Base-by-base conservation (phyloP, 2,888 invertebrate genomes). In the Sarcophaga carnaria region DNA sequence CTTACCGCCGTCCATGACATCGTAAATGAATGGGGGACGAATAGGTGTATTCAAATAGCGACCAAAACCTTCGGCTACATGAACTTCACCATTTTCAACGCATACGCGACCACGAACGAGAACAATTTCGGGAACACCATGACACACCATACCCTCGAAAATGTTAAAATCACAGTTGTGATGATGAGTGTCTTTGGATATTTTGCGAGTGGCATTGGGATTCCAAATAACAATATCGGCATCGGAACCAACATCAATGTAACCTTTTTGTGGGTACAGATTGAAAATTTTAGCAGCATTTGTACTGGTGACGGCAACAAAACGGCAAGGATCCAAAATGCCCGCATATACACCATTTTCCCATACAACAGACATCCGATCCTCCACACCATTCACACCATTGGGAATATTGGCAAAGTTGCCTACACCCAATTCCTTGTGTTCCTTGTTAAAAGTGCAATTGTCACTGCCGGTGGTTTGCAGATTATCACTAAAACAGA, bases 181-280 rank as follows among this genome's bases (percentile, higher is more conserved):
- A 89, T 97, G 96, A 93, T 99, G 99, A 0, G 97, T 97, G 89
- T 97, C 95, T 0, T 98, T 98, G 12, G 98, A 97, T 92, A 99
- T 99, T 88, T 96, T 97, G 82, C 97, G 94, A 80, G 96, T 97
- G 67, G 95, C 96, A 79, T 95, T 94, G 2, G 98, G 97, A 94
- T 99, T 97, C 99, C 99, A 99, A 88, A 99, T 95, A 10, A 99
- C 97, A 88, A 99, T 95, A 93, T 99, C 99, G 0, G 99, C 99
- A 94, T 99, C 99, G 6, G 98, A 97, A 88, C 98, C 98, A 59
- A 96, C 96, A 1, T 96, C 97, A 90, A 99, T 97, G 88, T 97
- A 96, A 2, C 99, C 99, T 95, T 99, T 99, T 92, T 95, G 95
- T 0, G 99, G 99, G 94, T 97, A 99, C 89, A 99, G 94, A 94